Conservation (phyloP, 2,113 vertebrate species). For the Pomatorhinus ruficollis region DNA sequence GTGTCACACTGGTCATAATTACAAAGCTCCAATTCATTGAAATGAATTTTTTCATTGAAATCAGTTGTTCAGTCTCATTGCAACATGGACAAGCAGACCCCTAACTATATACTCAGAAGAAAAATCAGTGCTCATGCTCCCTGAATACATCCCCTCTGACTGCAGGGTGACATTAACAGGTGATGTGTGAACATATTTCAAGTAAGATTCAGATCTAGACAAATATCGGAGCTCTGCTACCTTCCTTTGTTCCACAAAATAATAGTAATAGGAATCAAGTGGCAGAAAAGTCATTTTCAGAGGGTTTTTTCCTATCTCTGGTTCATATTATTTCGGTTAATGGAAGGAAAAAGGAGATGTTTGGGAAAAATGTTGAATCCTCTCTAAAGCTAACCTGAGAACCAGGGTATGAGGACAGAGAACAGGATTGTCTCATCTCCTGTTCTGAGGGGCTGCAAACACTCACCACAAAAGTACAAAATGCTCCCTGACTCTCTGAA, state of each 20-base stretch:
- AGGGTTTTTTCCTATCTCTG: fast-evolving
- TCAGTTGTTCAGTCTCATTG: background rate
- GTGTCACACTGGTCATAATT: fast-evolving
- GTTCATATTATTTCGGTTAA: background rate
- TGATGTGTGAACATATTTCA: background rate
- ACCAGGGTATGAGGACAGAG: background rate
- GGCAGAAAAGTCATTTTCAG: background rate
- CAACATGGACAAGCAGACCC: background rate
- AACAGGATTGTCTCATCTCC: background rate
- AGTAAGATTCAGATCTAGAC: background rate
- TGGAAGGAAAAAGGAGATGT: fast-evolving
- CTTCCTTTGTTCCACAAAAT: background rate
- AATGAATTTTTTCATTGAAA: background rate
- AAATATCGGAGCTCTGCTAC: background rate
- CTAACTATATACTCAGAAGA: background rate
- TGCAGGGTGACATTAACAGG: background rate
- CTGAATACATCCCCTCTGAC: background rate
- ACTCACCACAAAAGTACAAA: background rate
- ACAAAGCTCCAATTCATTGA: background rate
- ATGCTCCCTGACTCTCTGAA: background rate
- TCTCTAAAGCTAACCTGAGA: background rate
- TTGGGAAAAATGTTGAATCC: background rate
- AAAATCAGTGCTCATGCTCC: background rate
- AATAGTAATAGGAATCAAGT: background rate
- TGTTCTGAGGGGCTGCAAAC: background rate